These are phyloP conservation scores for Drosophila bocki DNA, from an alignment of 1,140 invertebrate species.

Conservation along the genomic window DNA sequence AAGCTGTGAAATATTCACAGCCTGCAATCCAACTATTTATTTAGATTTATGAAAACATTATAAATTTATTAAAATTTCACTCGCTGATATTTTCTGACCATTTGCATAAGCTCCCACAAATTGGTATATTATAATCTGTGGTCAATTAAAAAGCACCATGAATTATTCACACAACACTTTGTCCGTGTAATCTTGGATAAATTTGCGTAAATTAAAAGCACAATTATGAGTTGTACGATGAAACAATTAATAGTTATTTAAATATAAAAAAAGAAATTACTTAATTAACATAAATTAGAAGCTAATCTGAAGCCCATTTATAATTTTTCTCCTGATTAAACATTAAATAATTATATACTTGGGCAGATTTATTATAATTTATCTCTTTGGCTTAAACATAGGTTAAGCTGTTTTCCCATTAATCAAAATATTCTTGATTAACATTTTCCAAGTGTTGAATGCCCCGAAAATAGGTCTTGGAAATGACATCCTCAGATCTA, in stretches of 20 bases:
- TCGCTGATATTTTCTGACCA: slow-evolving; percentile 2
- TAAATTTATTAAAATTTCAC: slow-evolving; percentile 21
- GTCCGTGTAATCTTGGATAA: slow-evolving; percentile 11
- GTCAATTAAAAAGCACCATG: slow-evolving; percentile 30
- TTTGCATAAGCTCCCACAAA: slow-evolving; percentile 11
- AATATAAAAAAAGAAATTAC: neutral
- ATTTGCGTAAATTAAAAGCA: slow-evolving; percentile 13
- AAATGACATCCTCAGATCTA: slow-evolving; percentile 12
- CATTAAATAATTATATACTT: neutral
- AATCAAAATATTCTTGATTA: slow-evolving; percentile 28
- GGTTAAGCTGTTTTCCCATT: neutral
- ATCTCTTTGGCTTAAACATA: neutral
- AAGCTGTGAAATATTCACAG: slow-evolving; percentile 22
- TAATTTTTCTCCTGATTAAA: neutral
- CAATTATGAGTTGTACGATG: neutral
- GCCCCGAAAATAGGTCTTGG: slow-evolving; percentile 21
- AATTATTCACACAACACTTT: slow-evolving; percentile 23
- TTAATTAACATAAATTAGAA: neutral
- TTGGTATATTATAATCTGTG: slow-evolving; percentile 17
- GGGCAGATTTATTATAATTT: neutral
- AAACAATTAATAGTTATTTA: neutral
- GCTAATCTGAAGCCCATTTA: neutral
- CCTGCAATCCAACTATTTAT: neutral
- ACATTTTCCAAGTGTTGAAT: slow-evolving; percentile 34
- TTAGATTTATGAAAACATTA: slow-evolving; percentile 14